Evolutionary conservation across 2,113 vertebrate genomes (phyloP), one percentile per base, ranked within the genome.

Genomic region (Hydrolagus affinis): DNA sequence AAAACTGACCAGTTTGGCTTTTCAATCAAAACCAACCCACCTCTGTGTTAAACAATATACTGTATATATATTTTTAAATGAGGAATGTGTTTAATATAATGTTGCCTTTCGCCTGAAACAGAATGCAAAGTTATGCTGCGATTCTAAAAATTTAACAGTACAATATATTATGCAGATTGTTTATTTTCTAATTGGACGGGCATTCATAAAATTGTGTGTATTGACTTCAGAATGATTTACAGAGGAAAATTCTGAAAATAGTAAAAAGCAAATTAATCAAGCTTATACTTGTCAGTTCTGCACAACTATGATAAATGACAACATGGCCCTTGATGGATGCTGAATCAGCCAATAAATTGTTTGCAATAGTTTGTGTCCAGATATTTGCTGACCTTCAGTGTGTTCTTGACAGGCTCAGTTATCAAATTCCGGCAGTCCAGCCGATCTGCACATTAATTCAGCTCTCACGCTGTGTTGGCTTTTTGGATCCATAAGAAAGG

Each of bases 211-310:
- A 66, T 25, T 15, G 0, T 68, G 32, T 66, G 23, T 62, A 80
- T 80, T 80, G 77, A 80, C 59, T 32, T 64, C 66, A 87, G 87
- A 86, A 91, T 90, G 89, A 91, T 89, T 85, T 72, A 91, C 90
- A 73, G 85, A 87, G 90, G 86, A 62, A 90, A 91, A 90, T 88
- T 89, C 88, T 87, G 85, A 85, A 88, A 91, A 88, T n/a, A 86
- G 76, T 78, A 87, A 86, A n/a, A 92, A 89, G 89, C 85, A 90
- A 90, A 91, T 92, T 90, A 91, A 90, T 91, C 90, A 90, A 57
- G 68, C 88, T 91, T 91, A 89, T 91, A 88, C 64, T 87, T 90
- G 72, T 90, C 87, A 88, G 88, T 88, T 89, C 85, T 87, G 62
- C 89, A 0, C 88, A 91, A 91, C 87, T 86, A 86, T 90, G 91